Conservation (phyloP, 2,888 invertebrate species). For the Uropetala carovei region DNA sequence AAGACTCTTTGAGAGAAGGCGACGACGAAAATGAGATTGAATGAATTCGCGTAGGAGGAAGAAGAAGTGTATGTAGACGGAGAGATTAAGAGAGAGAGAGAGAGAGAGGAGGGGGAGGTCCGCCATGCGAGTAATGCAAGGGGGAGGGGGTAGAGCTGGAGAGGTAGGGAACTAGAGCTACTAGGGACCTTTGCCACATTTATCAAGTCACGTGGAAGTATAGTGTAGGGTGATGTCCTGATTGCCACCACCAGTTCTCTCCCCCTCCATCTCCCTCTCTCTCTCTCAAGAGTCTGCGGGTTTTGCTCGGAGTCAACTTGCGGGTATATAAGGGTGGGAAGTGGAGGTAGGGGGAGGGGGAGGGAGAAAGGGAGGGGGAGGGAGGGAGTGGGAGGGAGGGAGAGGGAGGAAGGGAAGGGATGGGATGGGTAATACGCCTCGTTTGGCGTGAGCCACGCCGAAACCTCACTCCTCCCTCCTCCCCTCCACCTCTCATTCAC, state of each 20-base stretch:
- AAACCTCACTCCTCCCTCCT: neutral
- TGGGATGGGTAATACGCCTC: neutral
- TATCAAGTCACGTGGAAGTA: conserved; percentile 60
- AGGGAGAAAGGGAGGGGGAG: neutral
- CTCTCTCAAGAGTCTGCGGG: conserved; percentile 58
- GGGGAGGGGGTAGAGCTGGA: too few relatives aligned
- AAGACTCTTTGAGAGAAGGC: too few relatives aligned
- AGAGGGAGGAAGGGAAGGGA: neutral
- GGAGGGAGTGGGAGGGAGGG: neutral
- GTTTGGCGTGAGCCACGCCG: neutral
- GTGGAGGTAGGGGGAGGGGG: neutral
- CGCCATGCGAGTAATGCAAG: neutral
- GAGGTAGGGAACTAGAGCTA: neutral
- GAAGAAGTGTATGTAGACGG: too few relatives aligned
- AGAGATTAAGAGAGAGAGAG: neutral
- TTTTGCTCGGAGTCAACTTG: conserved; percentile 44
- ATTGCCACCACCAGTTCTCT: conserved; percentile 17
- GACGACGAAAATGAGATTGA: too few relatives aligned
- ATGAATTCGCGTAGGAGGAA: too few relatives aligned
- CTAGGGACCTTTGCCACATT: conserved; percentile 34
- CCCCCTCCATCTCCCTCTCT: too few relatives aligned
- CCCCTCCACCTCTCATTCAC: neutral
- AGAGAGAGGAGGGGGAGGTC: neutral
- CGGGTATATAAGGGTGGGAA: neutral
- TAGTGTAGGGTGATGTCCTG: conserved; percentile 47